phyloP scores from a whole-genome alignment of 2,888 invertebrate genomes.

The Dysmachus trigonus region DNA sequence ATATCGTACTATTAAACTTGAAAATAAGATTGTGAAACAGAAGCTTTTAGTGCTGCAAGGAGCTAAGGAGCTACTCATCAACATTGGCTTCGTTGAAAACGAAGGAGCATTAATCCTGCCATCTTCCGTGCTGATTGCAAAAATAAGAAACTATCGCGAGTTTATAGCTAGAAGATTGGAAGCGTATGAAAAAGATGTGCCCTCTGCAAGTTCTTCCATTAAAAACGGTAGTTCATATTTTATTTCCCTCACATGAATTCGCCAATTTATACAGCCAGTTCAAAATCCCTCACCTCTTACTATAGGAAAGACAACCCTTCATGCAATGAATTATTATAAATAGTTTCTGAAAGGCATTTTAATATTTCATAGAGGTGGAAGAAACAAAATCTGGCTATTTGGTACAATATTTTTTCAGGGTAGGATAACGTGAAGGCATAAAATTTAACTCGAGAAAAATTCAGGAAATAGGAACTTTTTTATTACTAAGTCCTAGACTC shows the following conservation, averaged over 20 bases:
- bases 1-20: conserved; percentile 60
- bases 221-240: background rate
- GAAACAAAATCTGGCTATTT: too few relatives aligned
- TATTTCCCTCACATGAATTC: background rate
- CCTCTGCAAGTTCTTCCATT: background rate
- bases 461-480: too few relatives aligned
- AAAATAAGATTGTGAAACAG: conserved; percentile 62
- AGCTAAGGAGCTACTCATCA: conserved; percentile 56
- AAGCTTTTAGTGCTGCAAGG: conserved; percentile 59
- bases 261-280: too few relatives aligned
- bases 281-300: too few relatives aligned
- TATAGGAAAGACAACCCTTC: too few relatives aligned
- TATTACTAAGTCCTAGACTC: too few relatives aligned
- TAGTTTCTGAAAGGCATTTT: too few relatives aligned
- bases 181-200: background rate
- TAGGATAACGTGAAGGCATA: too few relatives aligned
- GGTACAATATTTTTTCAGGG: too few relatives aligned
- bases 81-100: conserved; percentile 60
- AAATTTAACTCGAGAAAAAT: too few relatives aligned
- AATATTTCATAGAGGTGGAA: too few relatives aligned
- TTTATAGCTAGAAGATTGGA: conserved; percentile 50
- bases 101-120: conserved; percentile 56
- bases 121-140: conserved; percentile 56
- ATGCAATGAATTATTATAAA: too few relatives aligned
- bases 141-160: conserved; percentile 60